Conservation (phyloP, 2,113 vertebrate species). For the Jacana jacana region DNA sequence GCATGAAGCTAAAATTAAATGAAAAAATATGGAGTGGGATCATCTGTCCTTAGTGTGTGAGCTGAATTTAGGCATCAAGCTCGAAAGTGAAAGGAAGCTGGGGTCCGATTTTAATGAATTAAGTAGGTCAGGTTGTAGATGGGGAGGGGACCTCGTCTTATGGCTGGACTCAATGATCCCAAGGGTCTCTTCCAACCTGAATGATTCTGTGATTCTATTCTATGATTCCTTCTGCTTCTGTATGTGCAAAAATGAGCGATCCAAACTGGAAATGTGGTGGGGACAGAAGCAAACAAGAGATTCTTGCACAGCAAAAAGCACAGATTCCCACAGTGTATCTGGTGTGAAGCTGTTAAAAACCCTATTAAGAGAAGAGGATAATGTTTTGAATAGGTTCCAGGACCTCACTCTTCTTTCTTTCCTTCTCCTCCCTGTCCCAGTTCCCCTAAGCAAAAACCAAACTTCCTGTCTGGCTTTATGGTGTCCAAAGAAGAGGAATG, state of each 20-base stretch:
- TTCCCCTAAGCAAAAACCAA: not conserved
- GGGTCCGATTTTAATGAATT: not conserved
- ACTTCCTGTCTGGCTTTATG: not conserved
- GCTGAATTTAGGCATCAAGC: not conserved
- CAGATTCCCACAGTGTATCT: not conserved
- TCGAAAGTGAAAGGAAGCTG: not conserved
- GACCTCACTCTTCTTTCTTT: not conserved
- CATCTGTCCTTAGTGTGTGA: not conserved
- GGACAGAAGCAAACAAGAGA: not conserved
- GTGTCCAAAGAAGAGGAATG: rapidly evolving
- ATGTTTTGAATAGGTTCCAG: not conserved
- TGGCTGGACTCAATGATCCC: too few relatives aligned
- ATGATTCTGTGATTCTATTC: too few relatives aligned
- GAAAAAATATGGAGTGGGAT: not conserved
- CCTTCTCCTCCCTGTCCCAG: not conserved
- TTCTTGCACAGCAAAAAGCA: not conserved
- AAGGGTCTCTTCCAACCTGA: too few relatives aligned
- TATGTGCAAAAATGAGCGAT: rapidly evolving
- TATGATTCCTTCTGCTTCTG: not conserved
- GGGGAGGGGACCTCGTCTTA: not conserved
- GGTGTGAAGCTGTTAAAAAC: not conserved
- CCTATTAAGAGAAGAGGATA: not conserved
- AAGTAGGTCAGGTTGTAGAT: not conserved
- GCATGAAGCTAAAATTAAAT: not conserved
- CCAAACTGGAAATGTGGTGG: not conserved